Evolutionary conservation across 1,140 invertebrate species (phyloP), one percentile per base, ranked within the genome.

Genomic region (Cydia pomonella): DNA sequence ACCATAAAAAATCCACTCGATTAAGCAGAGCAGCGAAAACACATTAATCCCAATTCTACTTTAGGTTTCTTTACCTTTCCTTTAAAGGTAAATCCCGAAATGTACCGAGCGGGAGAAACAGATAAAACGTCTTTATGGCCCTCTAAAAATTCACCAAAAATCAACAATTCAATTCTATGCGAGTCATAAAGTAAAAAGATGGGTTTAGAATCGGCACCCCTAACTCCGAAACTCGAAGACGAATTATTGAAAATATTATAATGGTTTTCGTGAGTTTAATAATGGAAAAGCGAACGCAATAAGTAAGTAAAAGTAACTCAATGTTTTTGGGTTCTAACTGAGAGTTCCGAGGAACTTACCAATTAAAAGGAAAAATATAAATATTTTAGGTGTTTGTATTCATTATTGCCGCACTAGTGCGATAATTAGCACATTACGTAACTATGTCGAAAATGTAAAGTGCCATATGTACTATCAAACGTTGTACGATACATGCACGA

Each of bases 141-240:
- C 84, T 77, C 82, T 86, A 83, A 82, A 87, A 84, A 87, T 84
- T 84, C 81, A 72, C 76, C 83, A 81, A 85, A 87, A 86, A 83
- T 86, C 83, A 81, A 87, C 84, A 87, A 85, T 87, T 87, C 81
- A 82, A 84, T 87, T 84, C 82, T 84, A 82, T 79, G 78, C 76
- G 82, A 83, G 79, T 78, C 85, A 83, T 84, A 87, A 87, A 84
- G 75, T 79, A 77, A 77, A 80, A 83, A 81, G 82, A 87, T 85
- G 81, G 83, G 84, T 83, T 82, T 79, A 59, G 75, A 75, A 84
- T 81, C 76, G 62, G 27, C 44, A 29, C 7, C 76, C 33, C 59
- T 86, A 86, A 80, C 59, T 80, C 75, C 59, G 63, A 75, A 62
- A 75, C 41, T 79, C 76, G 53, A 69, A 18, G 16, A 33, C 3